phyloP scores from a whole-genome alignment of 2,888 invertebrate species.

The Tenthredo mesomela region DNA sequence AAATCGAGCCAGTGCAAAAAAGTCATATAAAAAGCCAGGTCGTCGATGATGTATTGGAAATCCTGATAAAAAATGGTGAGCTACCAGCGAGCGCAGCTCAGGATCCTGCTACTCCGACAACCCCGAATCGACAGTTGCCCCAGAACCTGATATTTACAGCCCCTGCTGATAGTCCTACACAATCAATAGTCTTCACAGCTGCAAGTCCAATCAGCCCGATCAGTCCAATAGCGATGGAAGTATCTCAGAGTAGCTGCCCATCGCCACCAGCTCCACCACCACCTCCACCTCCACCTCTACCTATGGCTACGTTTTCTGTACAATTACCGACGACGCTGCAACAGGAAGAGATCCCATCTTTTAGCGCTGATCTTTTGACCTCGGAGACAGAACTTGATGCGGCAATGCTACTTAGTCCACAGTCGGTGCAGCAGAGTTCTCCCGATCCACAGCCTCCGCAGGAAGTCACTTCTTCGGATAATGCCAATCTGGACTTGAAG shows the following conservation, averaged over 20 bases:
- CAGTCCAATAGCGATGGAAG: slow-evolving; percentile 74
- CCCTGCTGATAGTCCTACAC: slow-evolving; percentile 72
- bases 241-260: slow-evolving; percentile 70
- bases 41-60: slow-evolving; percentile 95
- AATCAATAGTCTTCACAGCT: slow-evolving; percentile 71
- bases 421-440: slow-evolving; percentile 70
- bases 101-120: slow-evolving; percentile 82
- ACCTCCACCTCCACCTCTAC: slow-evolving; percentile 77
- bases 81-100: slow-evolving; percentile 93
- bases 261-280: slow-evolving; percentile 74
- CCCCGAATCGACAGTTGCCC: slow-evolving; percentile 77
- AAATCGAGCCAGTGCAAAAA: slow-evolving; percentile 77
- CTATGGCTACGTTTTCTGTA: slow-evolving; percentile 75
- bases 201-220: slow-evolving; percentile 72
- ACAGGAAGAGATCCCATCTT: slow-evolving; percentile 69
- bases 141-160: slow-evolving; percentile 75
- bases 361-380: slow-evolving; percentile 72
- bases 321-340: slow-evolving; percentile 70
- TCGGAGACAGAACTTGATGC: slow-evolving; percentile 78
- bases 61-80: slow-evolving; percentile 95
- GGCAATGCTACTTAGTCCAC: slow-evolving; percentile 74
- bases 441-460: slow-evolving; percentile 76
- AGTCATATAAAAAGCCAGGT: slow-evolving; percentile 85
- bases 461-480: slow-evolving; percentile 75
- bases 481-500: slow-evolving; percentile 74